Evolutionary conservation across 2,888 invertebrate genomes (phyloP).

Genomic region (Lumbricus terrestris): DNA sequence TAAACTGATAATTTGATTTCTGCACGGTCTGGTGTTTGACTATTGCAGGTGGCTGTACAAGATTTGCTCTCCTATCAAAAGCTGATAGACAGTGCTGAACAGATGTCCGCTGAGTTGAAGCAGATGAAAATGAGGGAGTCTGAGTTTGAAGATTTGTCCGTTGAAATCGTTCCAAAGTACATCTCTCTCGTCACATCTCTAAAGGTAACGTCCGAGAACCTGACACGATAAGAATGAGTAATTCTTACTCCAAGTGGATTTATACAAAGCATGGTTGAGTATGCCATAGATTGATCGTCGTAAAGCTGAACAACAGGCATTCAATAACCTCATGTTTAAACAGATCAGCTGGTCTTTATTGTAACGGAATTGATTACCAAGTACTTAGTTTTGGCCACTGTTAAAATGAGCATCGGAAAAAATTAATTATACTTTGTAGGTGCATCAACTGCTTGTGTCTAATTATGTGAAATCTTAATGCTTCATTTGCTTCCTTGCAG

Average conservation of each 20-base stretch:
- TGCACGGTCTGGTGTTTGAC: background rate
- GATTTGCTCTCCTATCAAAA: background rate
- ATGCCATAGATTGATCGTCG: background rate
- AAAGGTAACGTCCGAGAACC: background rate
- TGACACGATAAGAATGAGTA: background rate
- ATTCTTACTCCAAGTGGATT: background rate
- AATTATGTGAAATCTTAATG: background rate
- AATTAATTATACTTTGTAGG: too few relatives aligned
- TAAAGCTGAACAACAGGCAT: background rate
- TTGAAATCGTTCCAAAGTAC: background rate
- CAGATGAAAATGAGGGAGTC: background rate
- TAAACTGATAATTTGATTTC: background rate
- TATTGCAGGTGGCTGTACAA: background rate
- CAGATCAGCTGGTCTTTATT: background rate
- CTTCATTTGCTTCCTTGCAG: background rate
- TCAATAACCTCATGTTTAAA: background rate
- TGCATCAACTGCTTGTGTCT: background rate
- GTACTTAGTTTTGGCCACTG: background rate
- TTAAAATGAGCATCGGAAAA: background rate
- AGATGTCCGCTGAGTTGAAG: background rate
- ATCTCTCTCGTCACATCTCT: background rate
- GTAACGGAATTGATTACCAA: background rate
- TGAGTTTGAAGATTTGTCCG: background rate
- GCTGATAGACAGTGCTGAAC: background rate
- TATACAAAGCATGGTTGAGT: background rate